Evolutionary conservation across 2,797 vertebrate genomes (phyloP), one percentile per base, ranked within the genome.

Genomic region (Alectoris magna): DNA sequence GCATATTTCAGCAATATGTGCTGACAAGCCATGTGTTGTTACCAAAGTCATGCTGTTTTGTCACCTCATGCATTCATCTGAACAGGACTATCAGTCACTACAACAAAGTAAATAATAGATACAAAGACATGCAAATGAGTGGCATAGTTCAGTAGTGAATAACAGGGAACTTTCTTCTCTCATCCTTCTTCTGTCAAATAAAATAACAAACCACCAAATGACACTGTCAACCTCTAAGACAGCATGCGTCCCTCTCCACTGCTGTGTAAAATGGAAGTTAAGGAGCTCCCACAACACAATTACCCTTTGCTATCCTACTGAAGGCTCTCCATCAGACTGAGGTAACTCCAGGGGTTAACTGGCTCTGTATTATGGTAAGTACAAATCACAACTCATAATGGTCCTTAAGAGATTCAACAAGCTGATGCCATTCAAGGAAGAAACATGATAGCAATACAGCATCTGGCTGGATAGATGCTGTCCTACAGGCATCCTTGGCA

Each of bases 1-100:
- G 46, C 74, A 71, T 84, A 91, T 91, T 90, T 95, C 82, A 91
- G 77, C 82, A 94, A 94, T 80, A 70, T 60, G 91, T 82, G 72
- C 71, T 94, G 88, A 93, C 74, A 96, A 92, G 21, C 38, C 87
- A 92, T 55, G 67, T 80, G 84, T 48, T 88, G 43, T 77, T 89
- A 89, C 78, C 72, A 75, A 63, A 72, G 56, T 74, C 58, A 82
- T 79, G 90, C 36, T 84, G 80, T 56, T 39, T 80, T 91, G 59
- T 90, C 86, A 93, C 64, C 64, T 89, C 59, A 62, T n/a, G 49
- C 73, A 88, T 59, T 64, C 26, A 85, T 81, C 78, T 69, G 26
- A 96, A 72, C 44, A 85, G 48, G 64, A 82, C 53, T 63, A 90
- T 81, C 82, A 89, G 26, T 72, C 67, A 90, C 36, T 39, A 83